Conservation (phyloP, 1,140 invertebrate species). For the Polypedilum vanderplanki region DNA sequence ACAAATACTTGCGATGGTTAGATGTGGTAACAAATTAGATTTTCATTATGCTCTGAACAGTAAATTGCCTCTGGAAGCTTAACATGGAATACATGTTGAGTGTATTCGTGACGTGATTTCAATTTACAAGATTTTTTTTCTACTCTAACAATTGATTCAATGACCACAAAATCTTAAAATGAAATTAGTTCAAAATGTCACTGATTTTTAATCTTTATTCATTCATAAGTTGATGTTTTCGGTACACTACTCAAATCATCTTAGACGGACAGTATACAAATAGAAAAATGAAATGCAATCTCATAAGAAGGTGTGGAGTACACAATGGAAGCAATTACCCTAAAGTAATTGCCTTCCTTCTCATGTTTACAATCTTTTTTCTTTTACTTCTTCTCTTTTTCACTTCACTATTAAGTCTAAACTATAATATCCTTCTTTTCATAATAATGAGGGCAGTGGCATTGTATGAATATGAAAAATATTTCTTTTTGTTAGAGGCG, state of each 20-base stretch:
- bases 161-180: constrained; percentile 10
- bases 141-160: not conserved
- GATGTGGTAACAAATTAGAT: not conserved
- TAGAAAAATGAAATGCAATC: not conserved
- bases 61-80: not conserved
- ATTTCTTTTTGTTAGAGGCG: not conserved
- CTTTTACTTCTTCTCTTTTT: too few species aligned
- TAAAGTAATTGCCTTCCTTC: not conserved
- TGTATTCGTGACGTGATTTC: not conserved
- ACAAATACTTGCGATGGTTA: constrained; percentile 8
- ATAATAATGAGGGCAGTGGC: not conserved
- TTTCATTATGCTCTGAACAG: not conserved
- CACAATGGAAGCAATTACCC: constrained; percentile 17
- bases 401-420: not conserved
- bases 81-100: not conserved
- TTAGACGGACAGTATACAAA: not conserved
- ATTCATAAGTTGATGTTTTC: constrained; percentile 6
- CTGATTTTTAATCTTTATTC: not conserved
- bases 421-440: not conserved
- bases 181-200: constrained; percentile 9
- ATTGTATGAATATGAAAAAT: too few species aligned
- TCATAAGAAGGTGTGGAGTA: not conserved
- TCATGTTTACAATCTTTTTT: not conserved
- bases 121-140: not conserved
- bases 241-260: constrained; percentile 1